Conservation (phyloP, 2,113 vertebrate genomes). For the Ctenodactylus gundi region DNA sequence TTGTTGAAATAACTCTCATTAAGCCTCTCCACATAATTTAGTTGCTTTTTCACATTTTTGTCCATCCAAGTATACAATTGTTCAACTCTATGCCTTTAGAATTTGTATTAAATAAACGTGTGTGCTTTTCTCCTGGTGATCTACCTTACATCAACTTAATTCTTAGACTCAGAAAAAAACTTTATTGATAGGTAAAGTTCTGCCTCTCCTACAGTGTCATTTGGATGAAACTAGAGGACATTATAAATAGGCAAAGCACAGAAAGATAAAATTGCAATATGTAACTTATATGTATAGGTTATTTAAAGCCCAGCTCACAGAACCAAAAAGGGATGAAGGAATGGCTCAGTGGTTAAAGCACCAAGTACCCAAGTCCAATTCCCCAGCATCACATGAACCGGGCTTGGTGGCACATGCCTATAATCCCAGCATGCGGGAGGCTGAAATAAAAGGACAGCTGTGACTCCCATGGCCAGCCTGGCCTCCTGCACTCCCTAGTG, state of each 20-base stretch:
- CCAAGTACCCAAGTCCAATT: too few species aligned
- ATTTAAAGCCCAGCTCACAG: not conserved
- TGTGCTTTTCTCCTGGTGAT: not conserved
- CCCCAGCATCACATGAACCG: too few species aligned
- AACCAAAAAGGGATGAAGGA: too few species aligned
- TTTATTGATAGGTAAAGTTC: not conserved
- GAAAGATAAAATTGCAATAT: not conserved
- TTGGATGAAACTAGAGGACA: not conserved
- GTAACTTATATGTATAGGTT: not conserved
- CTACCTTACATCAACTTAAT: not conserved
- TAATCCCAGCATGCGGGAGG: too few species aligned
- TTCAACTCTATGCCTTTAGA: not conserved
- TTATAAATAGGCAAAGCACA: not conserved
- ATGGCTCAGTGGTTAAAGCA: too few species aligned
- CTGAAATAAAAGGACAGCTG: too few species aligned
- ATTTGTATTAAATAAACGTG: not conserved
- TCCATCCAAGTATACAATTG: not conserved
- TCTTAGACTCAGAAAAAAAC: not conserved
- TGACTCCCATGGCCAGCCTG: too few species aligned
- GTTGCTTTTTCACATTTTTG: not conserved
- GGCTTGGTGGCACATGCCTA: too few species aligned
- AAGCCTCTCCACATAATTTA: not conserved
- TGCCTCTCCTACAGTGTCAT: not conserved
- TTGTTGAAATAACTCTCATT: not conserved
- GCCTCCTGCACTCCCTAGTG: too few species aligned